Percentiles rank a stretch among this genome's conserved stretches.
phyloP scores from a whole-genome alignment of 2,113 vertebrate genomes.

The Zapornia atra region DNA sequence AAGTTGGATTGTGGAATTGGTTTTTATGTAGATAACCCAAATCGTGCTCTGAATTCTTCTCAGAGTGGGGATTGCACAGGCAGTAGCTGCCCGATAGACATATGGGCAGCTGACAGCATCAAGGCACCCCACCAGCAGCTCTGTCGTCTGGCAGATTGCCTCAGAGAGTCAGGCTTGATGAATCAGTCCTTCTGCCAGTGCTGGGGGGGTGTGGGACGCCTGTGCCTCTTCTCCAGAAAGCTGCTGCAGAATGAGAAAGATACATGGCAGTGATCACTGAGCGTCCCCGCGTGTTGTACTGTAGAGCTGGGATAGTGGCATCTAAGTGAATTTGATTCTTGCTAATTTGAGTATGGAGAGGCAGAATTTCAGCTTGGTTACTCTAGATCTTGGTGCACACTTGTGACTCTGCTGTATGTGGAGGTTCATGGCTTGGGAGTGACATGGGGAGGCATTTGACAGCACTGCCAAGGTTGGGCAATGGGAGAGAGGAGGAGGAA shows the following conservation, averaged over 20 bases:
- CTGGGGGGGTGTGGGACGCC: neutral
- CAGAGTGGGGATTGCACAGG: neutral
- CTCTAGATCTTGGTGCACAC: neutral
- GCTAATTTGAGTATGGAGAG: neutral
- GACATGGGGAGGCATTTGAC: neutral
- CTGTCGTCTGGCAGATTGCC: constrained; percentile 50
- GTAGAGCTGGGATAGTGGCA: neutral
- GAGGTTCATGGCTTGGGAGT: neutral
- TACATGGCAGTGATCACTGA: fast-evolving
- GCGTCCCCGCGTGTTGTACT: fast-evolving
- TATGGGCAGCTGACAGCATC: constrained; percentile 44
- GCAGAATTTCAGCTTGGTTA: neutral
- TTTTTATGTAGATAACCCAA: neutral
- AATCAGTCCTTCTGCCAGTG: constrained; percentile 16
- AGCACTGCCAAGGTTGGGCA: fast-evolving
- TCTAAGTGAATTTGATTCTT: neutral
- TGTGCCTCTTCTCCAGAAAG: neutral
- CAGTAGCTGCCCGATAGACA: constrained; percentile 27
- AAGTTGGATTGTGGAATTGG: neutral
- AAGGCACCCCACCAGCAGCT: constrained; percentile 40
- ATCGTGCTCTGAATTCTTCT: neutral
- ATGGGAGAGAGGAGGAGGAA: neutral
- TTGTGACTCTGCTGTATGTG: neutral
- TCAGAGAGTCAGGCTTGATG: neutral
- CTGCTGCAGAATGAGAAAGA: neutral